phyloP scores from a whole-genome alignment of 2,888 invertebrate genomes.

The Rotaria socialis region DNA sequence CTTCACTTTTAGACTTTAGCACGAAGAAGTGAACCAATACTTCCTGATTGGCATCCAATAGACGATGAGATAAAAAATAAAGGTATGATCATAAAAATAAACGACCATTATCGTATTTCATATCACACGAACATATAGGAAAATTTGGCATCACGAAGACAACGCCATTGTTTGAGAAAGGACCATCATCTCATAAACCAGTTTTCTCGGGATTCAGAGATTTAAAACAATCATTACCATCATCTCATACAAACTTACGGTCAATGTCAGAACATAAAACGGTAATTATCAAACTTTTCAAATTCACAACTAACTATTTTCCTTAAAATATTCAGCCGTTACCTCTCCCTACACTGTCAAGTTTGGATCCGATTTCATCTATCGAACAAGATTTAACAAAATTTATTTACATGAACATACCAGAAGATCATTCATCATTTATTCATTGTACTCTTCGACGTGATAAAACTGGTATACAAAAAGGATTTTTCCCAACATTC shows the following conservation, averaged over 20 bases:
- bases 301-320: not conserved
- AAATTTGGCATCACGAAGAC: not conserved
- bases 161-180: not conserved
- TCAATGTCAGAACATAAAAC: not conserved
- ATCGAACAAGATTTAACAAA: not conserved
- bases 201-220: not conserved
- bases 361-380: not conserved
- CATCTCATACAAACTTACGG: not conserved
- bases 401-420: not conserved
- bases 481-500: conserved; percentile 94
- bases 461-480: conserved; percentile 94
- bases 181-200: not conserved
- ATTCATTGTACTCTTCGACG: conserved; percentile 94
- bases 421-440: not conserved
- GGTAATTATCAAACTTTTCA: not conserved
- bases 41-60: not conserved
- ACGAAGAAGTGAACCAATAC: not conserved
- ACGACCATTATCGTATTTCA: too few species aligned
- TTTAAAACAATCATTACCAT: not conserved
- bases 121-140: not conserved
- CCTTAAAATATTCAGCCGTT: too few species aligned
- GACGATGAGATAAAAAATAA: not conserved
- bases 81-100: not conserved
- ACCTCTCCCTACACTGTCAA: too few species aligned
- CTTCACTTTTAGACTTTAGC: not conserved